Evolutionary conservation across 2,888 invertebrate genomes (phyloP).

Genomic region (Drosophila histrio): DNA sequence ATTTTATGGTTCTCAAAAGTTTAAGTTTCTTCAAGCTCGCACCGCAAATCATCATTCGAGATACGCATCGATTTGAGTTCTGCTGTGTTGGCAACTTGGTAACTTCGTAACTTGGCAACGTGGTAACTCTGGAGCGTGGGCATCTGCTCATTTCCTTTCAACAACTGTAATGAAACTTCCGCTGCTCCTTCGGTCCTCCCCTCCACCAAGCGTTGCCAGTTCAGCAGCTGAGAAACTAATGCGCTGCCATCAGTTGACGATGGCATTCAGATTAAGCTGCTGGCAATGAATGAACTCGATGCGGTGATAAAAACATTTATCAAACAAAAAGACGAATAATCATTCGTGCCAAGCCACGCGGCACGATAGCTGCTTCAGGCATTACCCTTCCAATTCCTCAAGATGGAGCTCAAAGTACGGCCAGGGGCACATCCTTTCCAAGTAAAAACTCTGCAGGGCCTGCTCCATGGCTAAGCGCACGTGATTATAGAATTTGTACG

Average conservation of each 20-base stretch:
- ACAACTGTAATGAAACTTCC: conserved; percentile 81
- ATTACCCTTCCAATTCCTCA: conserved; percentile 38
- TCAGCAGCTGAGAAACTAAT: conserved; percentile 81
- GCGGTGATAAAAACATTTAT: conserved; percentile 84
- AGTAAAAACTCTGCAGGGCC: conserved; percentile 9
- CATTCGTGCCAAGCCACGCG: conserved; percentile 67
- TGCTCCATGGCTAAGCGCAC: conserved; percentile 20
- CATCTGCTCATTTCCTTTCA: conserved; percentile 65
- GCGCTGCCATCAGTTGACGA: conserved; percentile 83
- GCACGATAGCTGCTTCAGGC: conserved; percentile 36
- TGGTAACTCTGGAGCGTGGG: conserved; percentile 12
- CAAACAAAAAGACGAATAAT: conserved; percentile 82
- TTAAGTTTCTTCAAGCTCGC: conserved; percentile 64
- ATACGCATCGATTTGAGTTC: conserved; percentile 75
- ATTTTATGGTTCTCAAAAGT: conserved; percentile 83
- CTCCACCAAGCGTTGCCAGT: conserved; percentile 15
- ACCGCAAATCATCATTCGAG: conserved; percentile 78
- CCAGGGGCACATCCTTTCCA: not conserved
- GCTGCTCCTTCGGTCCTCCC: conserved; percentile 5
- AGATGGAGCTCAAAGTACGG: not conserved
- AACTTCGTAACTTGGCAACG: conserved; percentile 5
- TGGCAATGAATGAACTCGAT: conserved; percentile 84
- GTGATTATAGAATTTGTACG: conserved; percentile 72
- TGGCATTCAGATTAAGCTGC: conserved; percentile 84
- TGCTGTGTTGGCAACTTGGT: not conserved